A percentile compares a stretch with the other conserved stretches of the same genome.
Evolutionary conservation across 2,113 vertebrate species (phyloP).

Genomic region (Cyanocitta stelleri): DNA sequence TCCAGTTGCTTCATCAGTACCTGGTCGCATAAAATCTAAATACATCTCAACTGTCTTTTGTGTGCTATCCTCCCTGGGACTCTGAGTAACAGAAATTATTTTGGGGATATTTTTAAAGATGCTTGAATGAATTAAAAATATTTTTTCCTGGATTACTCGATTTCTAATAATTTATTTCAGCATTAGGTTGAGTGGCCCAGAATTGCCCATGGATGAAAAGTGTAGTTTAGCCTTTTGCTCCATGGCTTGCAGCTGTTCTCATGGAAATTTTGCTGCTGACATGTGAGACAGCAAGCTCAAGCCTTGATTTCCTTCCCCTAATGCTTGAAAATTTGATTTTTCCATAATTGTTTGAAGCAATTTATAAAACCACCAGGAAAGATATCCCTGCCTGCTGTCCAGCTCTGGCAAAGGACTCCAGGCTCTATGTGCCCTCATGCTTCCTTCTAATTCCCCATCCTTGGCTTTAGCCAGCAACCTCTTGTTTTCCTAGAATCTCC

Average conservation of each 20-base stretch:
- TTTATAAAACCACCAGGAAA: neutral
- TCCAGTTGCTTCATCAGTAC: neutral
- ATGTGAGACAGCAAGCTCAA: neutral
- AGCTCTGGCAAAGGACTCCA: neutral
- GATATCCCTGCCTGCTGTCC: neutral
- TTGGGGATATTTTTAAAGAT: neutral
- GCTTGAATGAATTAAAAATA: neutral
- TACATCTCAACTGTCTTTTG: neutral
- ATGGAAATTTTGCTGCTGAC: neutral
- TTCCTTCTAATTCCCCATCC: neutral
- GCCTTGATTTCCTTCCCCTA: neutral
- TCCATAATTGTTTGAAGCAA: neutral
- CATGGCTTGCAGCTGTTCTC: neutral
- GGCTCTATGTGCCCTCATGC: accelerated
- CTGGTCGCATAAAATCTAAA: neutral
- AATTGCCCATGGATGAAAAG: neutral
- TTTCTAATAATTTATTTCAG: neutral
- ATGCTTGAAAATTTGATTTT: neutral
- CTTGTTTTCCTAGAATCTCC: neutral
- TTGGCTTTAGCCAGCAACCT: neutral
- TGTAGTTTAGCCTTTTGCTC: neutral
- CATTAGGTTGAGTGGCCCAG: neutral
- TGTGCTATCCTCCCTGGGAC: neutral
- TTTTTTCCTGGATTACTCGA: neutral
- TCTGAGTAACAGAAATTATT: neutral